Evolutionary conservation across 37 sponge, comb jelly and placozoan genomes (phyloP).

Genomic region (Diacarnus erythraeanus): DNA sequence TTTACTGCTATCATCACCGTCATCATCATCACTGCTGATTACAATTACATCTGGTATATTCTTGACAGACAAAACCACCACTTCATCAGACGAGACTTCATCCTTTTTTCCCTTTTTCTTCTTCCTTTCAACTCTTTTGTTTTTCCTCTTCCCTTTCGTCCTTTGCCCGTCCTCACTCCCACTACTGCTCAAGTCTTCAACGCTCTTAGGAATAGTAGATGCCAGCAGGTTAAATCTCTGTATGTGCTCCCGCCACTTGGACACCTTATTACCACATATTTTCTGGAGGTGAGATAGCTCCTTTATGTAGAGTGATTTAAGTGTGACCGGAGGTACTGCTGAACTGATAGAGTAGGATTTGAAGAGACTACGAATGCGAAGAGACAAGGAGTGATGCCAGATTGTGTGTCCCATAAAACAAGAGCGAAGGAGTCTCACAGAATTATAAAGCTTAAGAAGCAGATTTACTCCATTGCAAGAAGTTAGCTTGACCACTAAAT

Average conservation of each 20-base stretch:
- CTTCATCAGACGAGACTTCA: too few relatives aligned
- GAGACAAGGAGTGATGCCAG: background rate
- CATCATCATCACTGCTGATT: too few relatives aligned
- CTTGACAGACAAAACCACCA: too few relatives aligned
- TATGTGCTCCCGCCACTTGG: conserved; percentile 10
- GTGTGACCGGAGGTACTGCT: background rate
- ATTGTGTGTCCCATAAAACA: background rate
- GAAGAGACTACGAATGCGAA: background rate
- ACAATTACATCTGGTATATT: too few relatives aligned
- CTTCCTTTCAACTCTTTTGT: too few relatives aligned
- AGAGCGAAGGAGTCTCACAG: background rate
- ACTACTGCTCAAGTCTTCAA: background rate
- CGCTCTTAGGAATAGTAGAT: background rate
- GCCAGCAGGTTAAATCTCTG: background rate
- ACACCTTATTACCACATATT: background rate
- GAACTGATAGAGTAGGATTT: background rate
- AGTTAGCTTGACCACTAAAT: too few relatives aligned
- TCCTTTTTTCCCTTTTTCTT: too few relatives aligned
- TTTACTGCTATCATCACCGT: too few relatives aligned
- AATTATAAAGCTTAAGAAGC: background rate
- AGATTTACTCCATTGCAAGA: background rate
- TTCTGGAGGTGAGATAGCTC: background rate
- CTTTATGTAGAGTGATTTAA: background rate
- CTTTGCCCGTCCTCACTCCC: background rate
- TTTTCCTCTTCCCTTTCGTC: too few relatives aligned